A percentile compares a stretch with the other conserved stretches of the same genome.
phyloP scores from a whole-genome alignment of 2,888 invertebrate genomes.

The Pyralis farinalis region DNA sequence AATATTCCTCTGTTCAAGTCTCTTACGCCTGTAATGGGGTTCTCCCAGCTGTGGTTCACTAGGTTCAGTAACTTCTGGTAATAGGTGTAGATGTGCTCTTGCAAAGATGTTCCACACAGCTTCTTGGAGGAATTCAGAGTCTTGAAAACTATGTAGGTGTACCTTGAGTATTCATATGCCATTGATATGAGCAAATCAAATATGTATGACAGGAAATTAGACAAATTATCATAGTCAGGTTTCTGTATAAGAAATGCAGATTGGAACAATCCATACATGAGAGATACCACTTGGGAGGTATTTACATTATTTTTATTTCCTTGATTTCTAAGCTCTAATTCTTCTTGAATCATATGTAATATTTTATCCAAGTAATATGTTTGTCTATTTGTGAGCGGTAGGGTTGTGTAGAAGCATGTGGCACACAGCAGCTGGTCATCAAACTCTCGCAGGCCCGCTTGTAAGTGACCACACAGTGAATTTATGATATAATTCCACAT shows the following conservation, averaged over 20 bases:
- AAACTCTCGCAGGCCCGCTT: conserved; percentile 39
- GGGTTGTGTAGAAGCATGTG: conserved; percentile 58
- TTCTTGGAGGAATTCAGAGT: conserved; percentile 65
- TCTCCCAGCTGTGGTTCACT: conserved; percentile 83
- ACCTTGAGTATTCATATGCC: conserved; percentile 75
- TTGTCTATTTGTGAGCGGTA: conserved; percentile 36
- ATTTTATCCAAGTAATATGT: conserved; percentile 40
- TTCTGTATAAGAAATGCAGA: conserved; percentile 47
- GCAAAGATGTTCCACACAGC: conserved; percentile 48
- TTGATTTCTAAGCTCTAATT: conserved; percentile 26
- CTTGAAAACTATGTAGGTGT: conserved; percentile 76
- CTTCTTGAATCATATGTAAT: conserved; percentile 30
- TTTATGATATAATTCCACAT: conserved; percentile 37
- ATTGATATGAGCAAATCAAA: conserved; percentile 46
- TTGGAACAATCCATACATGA: conserved; percentile 72
- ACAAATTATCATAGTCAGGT: conserved; percentile 19
- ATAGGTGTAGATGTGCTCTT: conserved; percentile 33
- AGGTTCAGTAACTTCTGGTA: conserved; percentile 62
- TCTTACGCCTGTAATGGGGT: conserved; percentile 77
- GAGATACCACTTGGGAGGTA: conserved; percentile 39
- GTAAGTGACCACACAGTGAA: conserved; percentile 50
- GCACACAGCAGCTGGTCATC: conserved; percentile 67
- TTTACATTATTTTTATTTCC: conserved; percentile 22
- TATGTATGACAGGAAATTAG: conserved; percentile 32
- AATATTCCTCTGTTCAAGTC: conserved; percentile 76